Base-by-base conservation (phyloP, 2,797 vertebrate species). In the Macrochelys suwanniensis region DNA sequence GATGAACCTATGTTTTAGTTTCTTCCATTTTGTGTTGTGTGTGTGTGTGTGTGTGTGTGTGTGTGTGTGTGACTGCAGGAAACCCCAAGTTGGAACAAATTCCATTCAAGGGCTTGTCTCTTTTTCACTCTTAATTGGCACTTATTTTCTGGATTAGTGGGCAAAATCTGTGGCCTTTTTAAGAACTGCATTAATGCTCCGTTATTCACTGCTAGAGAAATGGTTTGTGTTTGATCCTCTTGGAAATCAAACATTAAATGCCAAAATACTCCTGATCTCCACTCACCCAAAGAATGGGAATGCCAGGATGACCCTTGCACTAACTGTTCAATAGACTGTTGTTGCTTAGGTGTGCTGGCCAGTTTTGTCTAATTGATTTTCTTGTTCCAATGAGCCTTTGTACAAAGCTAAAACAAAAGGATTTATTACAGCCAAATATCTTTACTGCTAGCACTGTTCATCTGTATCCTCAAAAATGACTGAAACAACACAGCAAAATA, bases 361-460 rank as follows among this genome's bases (percentile, higher is more conserved):
- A 87, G 89, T 90, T 87, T 87, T 84, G 59, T 85, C 92, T 87
- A 90, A 90, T 90, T 87, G 84, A 84, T 87, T 90, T 90, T 87
- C 80, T 86, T 82, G 61, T 84, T 84, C 92, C 79, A 84, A 54
- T 80, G 88, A 90, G 80, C 80, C 79, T 87, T 31, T 61, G 50
- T 89, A 82, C 92, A 79, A 86, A 96, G 87, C 65, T 83, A 89
- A 89, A 90, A 79, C 68, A 87, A 91, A 79, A 11, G 88, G 33
- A 10, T 87, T 59, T 23, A 7, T 88, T 87, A 51, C 68, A 91
- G 28, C 28, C 57, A 89, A 91, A 21, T 11, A 45, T 89, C 57
- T 65, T 93, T 76, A 45, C 17, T 91, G 78, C 91, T 84, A 51
- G 61, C 15, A 11, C 4, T 11, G 50, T 15, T 54, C 3, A 0